Evolutionary conservation across 1,140 invertebrate genomes (phyloP).

Genomic region (Lasaia peninsularis): DNA sequence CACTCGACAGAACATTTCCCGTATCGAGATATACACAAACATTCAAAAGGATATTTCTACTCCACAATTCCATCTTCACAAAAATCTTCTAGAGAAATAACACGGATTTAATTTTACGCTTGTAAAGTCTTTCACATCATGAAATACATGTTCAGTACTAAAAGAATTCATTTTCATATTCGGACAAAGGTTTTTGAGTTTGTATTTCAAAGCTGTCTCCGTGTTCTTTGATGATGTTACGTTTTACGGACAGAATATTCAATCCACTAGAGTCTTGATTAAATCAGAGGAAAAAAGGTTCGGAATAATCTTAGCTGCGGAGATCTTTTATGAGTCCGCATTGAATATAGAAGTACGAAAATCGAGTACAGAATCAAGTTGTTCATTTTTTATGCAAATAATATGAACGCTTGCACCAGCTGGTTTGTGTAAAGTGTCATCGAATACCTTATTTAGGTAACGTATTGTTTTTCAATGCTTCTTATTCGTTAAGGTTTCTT

Average conservation of each 20-base stretch:
- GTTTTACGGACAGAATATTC: slow-evolving; percentile 27
- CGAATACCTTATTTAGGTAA: slow-evolving; percentile 1
- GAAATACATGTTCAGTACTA: slow-evolving; percentile 2
- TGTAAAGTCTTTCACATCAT: background rate
- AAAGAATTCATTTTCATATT: slow-evolving; percentile 12
- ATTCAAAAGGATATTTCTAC: background rate
- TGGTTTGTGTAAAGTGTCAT: background rate
- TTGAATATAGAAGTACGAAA: slow-evolving; percentile 19
- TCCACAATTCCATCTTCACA: background rate
- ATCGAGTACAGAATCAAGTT: slow-evolving; percentile 5
- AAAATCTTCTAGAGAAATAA: slow-evolving; percentile 1
- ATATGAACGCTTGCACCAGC: background rate
- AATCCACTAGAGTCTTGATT: slow-evolving; percentile 28
- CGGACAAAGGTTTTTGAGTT: slow-evolving; percentile 10
- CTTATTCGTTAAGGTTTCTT: background rate
- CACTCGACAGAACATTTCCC: too few relatives aligned
- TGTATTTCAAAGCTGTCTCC: slow-evolving; percentile 10
- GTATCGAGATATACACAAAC: too few relatives aligned
- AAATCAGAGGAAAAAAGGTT: slow-evolving; percentile 31
- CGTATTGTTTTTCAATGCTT: background rate
- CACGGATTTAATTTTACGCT: slow-evolving; percentile 4
- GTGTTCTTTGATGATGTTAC: slow-evolving; percentile 9
- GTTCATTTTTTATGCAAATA: background rate
- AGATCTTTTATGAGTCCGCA: slow-evolving; percentile 20
- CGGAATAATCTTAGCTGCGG: slow-evolving; percentile 20